Evolutionary conservation across 1,140 invertebrate species (phyloP).

Genomic region (Trinorchestia longiramus): DNA sequence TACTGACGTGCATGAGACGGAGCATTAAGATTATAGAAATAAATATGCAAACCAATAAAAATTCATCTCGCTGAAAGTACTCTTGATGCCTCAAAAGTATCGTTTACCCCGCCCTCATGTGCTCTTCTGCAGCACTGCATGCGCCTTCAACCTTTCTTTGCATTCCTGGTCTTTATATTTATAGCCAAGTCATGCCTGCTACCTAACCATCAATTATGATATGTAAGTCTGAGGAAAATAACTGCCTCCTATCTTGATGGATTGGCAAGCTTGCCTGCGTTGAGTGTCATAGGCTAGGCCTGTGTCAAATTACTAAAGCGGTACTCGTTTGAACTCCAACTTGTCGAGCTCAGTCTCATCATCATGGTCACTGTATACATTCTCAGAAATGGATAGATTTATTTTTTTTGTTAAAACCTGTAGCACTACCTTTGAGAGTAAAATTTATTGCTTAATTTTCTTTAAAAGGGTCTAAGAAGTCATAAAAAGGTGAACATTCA

Average conservation of each 20-base stretch:
- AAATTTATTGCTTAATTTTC: background rate
- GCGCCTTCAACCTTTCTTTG: background rate
- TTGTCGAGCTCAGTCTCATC: background rate
- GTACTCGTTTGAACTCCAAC: background rate
- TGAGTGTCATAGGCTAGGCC: too few species aligned
- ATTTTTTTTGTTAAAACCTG: background rate
- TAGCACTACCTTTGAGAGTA: background rate
- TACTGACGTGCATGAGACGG: background rate
- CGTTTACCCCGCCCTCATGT: background rate
- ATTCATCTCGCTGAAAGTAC: background rate
- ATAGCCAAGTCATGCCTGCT: background rate
- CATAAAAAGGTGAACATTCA: background rate
- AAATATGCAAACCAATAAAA: background rate
- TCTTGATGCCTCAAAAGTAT: background rate
- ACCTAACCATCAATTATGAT: background rate
- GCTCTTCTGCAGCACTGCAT: background rate
- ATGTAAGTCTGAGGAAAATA: background rate
- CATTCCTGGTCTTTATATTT: background rate
- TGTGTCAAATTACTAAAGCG: background rate
- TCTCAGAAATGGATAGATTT: background rate
- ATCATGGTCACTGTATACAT: too few species aligned
- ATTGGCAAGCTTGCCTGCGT: background rate
- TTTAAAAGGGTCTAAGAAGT: background rate
- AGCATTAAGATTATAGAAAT: background rate
- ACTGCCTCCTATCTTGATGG: background rate